Evolutionary conservation across 2,797 vertebrate genomes (phyloP).

Genomic region (Telmatherina bonti): DNA sequence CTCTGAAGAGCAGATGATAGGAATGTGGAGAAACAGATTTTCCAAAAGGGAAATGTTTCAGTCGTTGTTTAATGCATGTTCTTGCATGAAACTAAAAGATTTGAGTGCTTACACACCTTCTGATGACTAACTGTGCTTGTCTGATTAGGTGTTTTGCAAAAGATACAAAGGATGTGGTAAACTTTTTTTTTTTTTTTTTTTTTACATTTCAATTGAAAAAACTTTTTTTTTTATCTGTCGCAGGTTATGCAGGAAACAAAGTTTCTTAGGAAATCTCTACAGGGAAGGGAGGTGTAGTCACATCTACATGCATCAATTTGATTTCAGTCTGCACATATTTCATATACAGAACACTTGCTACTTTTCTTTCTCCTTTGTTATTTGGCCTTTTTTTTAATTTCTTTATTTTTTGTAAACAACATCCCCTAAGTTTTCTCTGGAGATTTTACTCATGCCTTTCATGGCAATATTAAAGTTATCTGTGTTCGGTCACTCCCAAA

Average conservation of each 20-base stretch:
- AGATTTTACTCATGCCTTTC: neutral
- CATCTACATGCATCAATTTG: neutral
- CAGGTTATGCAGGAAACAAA: neutral
- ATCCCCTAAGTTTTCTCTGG: neutral
- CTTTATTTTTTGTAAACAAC: neutral
- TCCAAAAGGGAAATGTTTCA: neutral
- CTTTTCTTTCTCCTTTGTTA: neutral
- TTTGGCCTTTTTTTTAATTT: neutral
- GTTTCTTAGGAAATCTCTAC: neutral
- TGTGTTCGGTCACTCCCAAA: conserved; percentile 16
- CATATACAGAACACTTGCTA: neutral
- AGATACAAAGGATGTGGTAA: neutral
- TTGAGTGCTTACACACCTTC: neutral
- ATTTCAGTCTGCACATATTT: neutral
- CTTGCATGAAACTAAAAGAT: neutral
- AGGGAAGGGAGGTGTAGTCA: neutral
- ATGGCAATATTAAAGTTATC: conserved; percentile 1
- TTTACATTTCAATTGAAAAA: neutral
- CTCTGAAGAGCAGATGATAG: neutral
- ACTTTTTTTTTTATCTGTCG: neutral
- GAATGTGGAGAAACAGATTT: neutral
- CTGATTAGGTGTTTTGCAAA: neutral
- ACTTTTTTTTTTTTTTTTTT: neutral
- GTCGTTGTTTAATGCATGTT: neutral
- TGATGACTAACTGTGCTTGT: neutral